Conservation (phyloP, 2,888 invertebrate species). For the Drosophila picticornis region DNA sequence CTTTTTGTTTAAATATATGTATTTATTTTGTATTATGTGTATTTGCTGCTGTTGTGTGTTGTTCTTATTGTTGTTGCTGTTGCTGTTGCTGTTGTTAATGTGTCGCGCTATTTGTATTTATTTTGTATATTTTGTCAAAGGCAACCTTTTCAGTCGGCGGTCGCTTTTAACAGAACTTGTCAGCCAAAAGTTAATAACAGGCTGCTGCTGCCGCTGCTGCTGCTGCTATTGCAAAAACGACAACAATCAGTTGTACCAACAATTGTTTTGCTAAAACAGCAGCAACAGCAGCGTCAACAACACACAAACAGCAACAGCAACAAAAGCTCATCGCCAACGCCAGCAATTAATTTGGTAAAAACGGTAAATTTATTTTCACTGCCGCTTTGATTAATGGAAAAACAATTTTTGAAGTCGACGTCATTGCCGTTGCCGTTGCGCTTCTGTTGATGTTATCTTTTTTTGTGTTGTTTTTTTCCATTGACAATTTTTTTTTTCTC, state of each 20-base stretch:
- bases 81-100: conserved; percentile 43
- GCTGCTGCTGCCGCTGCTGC: conserved; percentile 34
- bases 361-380: conserved; percentile 64
- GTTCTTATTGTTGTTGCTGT: conserved; percentile 16
- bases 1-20: conserved; percentile 61
- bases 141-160: conserved; percentile 36
- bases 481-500: conserved; percentile 47
- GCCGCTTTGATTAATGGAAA: conserved; percentile 73
- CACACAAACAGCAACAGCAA: conserved; percentile 38
- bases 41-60: conserved; percentile 29
- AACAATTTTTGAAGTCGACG: conserved; percentile 54
- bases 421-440: conserved; percentile 14
- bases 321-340: conserved; percentile 35
- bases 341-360: conserved; percentile 57
- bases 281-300: conserved; percentile 45
- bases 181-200: conserved; percentile 69
- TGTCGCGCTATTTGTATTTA: conserved; percentile 60
- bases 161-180: conserved; percentile 54
- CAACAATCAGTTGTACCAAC: conserved; percentile 66
- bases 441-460: conserved; percentile 14
- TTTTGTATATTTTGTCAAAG: conserved; percentile 55
- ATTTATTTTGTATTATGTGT: conserved; percentile 54
- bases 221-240: conserved; percentile 45
- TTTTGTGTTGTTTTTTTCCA: conserved; percentile 25
- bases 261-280: conserved; percentile 62